Percentiles rank a stretch among this genome's conserved stretches.
These are phyloP conservation scores for Myathropa florea DNA, from an alignment of 2,888 invertebrate genomes.

Conservation along the genomic window DNA sequence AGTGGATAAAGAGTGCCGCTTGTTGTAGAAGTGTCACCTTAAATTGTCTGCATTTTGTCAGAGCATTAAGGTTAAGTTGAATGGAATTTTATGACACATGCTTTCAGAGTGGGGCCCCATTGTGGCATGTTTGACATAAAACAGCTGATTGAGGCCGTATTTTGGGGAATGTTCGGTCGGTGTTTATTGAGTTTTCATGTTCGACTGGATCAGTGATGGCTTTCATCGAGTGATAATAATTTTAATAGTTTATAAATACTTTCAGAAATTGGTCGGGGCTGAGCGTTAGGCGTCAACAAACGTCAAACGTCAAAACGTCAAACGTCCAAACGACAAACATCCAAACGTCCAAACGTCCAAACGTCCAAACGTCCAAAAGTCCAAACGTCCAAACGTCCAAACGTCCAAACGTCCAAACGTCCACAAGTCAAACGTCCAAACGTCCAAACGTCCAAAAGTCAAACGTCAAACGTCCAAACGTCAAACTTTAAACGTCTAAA, in stretches of 20 bases:
- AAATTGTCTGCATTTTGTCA: slow-evolving; percentile 55
- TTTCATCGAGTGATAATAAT: neutral
- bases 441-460: no score
- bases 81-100: slow-evolving; percentile 30
- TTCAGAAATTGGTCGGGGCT: no score
- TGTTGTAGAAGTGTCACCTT: slow-evolving; percentile 51
- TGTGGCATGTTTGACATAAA: neutral
- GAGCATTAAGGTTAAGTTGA: slow-evolving; percentile 36
- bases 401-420: no score
- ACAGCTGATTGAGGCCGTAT: neutral
- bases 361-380: no score
- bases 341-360: no score
- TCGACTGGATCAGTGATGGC: neutral
- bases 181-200: neutral
- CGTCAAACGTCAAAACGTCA: no score
- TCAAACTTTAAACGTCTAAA: no score
- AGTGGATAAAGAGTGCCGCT: slow-evolving; percentile 39
- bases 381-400: no score
- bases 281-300: no score
- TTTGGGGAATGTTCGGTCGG: neutral
- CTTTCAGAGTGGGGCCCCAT: neutral
- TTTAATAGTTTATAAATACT: neutral
- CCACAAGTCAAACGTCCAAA: no score
- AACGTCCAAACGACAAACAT: no score
- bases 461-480: no score